Base-by-base conservation (phyloP, 2,888 invertebrate species). In the Lepidochitona cinerea region DNA sequence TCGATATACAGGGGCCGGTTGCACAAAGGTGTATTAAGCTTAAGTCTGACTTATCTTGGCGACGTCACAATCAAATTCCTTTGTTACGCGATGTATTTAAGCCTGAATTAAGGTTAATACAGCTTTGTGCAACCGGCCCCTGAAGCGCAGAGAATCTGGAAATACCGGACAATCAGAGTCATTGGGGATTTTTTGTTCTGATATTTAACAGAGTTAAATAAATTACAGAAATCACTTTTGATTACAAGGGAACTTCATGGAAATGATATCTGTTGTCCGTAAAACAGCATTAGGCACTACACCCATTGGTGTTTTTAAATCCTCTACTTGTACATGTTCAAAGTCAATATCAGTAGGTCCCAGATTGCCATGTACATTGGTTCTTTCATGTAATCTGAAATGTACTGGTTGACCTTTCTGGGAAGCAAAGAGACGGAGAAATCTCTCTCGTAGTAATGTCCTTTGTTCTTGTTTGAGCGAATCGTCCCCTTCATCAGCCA, bases 231-330 rank as follows among this genome's bases (percentile, higher is more conserved):
- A 41, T 41, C 41, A 41, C 41, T 41, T 9, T 41, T 41, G 9
- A 59, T 59, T 26, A 9, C 23, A 59, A 4, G 4, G 49, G 7
- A 79, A 59, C 54, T 77, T 75, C 12, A 83, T 71, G 0, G 79
- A 74, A 23, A 52, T 14, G 14, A 87, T 80, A 72, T 89, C 89
- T 0, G 81, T 82, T 6, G 85, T 78, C 29, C 89, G 77, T 5
- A 89, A 69, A 0, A 85, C 73, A n/a, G 88, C 87, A 59, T 85
- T 79, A 1, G 87, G 87, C 29, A 88, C 76, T 1, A 82, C 78
- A 12, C 88, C 89, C 72, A 89, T 87, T 0, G 88, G 88, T 0
- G 89, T 89, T n/a, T 79, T 68, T 18, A 88, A 75, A 52, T 87
- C 76, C 0, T 75, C 73, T 3, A 87, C 81, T 64, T 85, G 84